These are phyloP conservation scores for Cataglyphis livida DNA, from an alignment of 2,888 invertebrate genomes.

Conservation along the genomic window DNA sequence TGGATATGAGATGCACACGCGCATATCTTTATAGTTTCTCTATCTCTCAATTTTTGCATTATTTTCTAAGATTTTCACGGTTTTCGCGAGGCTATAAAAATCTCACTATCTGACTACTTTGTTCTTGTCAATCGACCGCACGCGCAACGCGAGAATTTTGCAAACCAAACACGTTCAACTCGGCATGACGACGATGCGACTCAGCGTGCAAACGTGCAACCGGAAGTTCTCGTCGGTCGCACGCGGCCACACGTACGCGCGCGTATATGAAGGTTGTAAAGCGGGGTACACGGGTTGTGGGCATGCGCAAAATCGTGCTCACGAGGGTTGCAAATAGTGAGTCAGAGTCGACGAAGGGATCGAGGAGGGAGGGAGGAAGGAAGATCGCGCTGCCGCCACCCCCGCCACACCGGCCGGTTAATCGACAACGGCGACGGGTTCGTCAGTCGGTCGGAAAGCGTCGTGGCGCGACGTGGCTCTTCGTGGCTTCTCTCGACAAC, in stretches of 20 bases:
- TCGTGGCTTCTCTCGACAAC: slow-evolving; percentile 30
- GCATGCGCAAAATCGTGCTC: slow-evolving; percentile 55
- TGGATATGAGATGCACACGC: background rate
- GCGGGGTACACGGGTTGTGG: slow-evolving; percentile 38
- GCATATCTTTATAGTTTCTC: no score
- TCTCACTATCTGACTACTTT: background rate
- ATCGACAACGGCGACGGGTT: slow-evolving; percentile 68
- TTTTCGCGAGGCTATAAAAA: background rate
- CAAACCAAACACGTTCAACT: slow-evolving; percentile 51
- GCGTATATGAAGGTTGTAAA: slow-evolving; percentile 23
- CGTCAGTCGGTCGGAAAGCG: slow-evolving; percentile 78
- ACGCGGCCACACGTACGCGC: slow-evolving; percentile 39
- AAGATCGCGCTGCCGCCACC: background rate
- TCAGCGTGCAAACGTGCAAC: slow-evolving; percentile 55
- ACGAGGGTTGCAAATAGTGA: slow-evolving; percentile 70
- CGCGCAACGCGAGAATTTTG: background rate
- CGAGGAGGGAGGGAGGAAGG: slow-evolving; percentile 59
- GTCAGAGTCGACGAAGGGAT: slow-evolving; percentile 63
- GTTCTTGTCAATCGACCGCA: background rate
- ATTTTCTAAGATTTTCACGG: background rate
- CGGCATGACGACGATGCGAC: slow-evolving; percentile 29
- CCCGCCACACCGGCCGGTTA: slow-evolving; percentile 53
- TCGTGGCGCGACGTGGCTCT: slow-evolving; percentile 69
- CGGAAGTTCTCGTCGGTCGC: slow-evolving; percentile 41
- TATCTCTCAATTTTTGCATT: background rate